Evolutionary conservation across 2,113 vertebrate species (phyloP).

Genomic region (Oreamnos americanus): DNA sequence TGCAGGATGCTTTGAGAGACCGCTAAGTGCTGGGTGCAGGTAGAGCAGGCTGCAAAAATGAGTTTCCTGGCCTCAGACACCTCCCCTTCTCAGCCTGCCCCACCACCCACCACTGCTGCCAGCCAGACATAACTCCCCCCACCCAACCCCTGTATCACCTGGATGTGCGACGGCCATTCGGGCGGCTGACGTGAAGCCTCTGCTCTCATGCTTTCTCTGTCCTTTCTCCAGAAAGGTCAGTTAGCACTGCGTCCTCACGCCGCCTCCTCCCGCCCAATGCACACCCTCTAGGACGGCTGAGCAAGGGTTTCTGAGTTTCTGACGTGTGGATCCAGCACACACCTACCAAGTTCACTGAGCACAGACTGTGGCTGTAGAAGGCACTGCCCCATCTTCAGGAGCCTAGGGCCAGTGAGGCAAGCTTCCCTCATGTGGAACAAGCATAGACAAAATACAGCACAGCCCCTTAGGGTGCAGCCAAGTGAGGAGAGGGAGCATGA

Average conservation of each 20-base stretch:
- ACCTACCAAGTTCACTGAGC: neutral
- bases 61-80: neutral
- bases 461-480: neutral
- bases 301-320: neutral
- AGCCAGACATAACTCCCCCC: neutral
- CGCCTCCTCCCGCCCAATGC: neutral
- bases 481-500: neutral
- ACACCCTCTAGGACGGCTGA: accelerated
- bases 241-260: accelerated
- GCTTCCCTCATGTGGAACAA: neutral
- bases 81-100: neutral
- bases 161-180: neutral
- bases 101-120: neutral
- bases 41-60: neutral
- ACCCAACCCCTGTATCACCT: accelerated
- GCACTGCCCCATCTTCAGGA: neutral
- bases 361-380: neutral
- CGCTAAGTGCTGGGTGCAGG: neutral
- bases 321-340: neutral
- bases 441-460: neutral
- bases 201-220: neutral
- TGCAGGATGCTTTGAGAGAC: neutral
- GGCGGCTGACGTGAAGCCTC: neutral
- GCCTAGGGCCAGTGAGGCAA: neutral
- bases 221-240: neutral